phyloP scores from a whole-genome alignment of 2,113 vertebrate species.

The Rattus norvegicus region DNA sequence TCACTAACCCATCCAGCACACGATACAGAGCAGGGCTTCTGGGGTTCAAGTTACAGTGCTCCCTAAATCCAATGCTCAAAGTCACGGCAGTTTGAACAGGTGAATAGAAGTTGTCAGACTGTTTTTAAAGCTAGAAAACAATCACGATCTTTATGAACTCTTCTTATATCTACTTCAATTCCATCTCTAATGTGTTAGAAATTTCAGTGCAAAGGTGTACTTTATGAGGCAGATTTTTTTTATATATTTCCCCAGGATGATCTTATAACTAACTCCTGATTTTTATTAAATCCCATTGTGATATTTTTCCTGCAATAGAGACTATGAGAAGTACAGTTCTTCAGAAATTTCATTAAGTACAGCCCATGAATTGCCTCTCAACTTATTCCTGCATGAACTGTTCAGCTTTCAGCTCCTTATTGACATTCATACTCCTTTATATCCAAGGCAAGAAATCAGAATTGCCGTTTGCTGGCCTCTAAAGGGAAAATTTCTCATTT shows the following conservation, averaged over 20 bases:
- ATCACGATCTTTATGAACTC: constrained; percentile 46
- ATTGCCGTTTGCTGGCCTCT: background rate
- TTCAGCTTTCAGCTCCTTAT: background rate
- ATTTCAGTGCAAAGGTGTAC: constrained; percentile 60
- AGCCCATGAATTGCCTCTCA: constrained; percentile 9
- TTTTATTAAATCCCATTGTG: constrained; percentile 65
- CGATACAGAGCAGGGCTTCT: background rate
- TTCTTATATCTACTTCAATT: constrained; percentile 35
- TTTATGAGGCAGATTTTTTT: constrained; percentile 57
- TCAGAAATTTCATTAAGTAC: constrained; percentile 66
- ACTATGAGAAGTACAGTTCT: constrained; percentile 64
- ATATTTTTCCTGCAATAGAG: constrained; percentile 37
- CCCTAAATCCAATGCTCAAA: background rate
- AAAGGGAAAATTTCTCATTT: background rate
- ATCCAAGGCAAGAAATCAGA: constrained; percentile 1
- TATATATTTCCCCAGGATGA: constrained; percentile 58
- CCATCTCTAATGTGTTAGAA: constrained; percentile 17
- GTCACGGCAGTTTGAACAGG: background rate
- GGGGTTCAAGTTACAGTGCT: background rate
- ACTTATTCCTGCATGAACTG: background rate
- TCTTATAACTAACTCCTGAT: constrained; percentile 63
- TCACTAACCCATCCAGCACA: background rate
- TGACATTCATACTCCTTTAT: background rate
- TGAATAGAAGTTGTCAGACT: constrained; percentile 22
- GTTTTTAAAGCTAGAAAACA: constrained; percentile 60